A percentile compares a stretch with the other conserved stretches of the same genome.
These are phyloP conservation scores for Choristoneura rosaceana DNA, from an alignment of 2,888 invertebrate genomes.

Conservation along the genomic window DNA sequence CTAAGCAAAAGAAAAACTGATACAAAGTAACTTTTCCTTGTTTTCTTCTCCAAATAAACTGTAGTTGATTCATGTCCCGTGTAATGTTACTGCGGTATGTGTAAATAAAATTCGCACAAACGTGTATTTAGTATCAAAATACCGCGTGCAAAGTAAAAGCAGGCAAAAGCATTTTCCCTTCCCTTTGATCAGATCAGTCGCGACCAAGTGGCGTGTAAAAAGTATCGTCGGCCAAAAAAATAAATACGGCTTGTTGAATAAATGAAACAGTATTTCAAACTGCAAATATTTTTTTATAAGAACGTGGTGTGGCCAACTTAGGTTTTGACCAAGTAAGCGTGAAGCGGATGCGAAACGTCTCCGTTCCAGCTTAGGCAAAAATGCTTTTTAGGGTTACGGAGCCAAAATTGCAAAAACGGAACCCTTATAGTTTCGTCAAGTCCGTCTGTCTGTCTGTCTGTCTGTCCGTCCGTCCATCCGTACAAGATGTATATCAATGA, in stretches of 20 bases:
- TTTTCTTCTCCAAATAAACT: conserved; percentile 15
- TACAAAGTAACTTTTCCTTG: neutral
- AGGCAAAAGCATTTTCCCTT: conserved; percentile 3
- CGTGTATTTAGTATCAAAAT: conserved; percentile 18
- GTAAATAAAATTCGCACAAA: conserved; percentile 12
- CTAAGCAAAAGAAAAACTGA: neutral
- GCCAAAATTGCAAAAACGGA: too few species aligned
- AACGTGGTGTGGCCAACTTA: too few species aligned
- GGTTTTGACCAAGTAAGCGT: too few species aligned
- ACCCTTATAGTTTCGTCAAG: too few species aligned
- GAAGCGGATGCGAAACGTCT: too few species aligned
- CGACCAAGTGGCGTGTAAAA: conserved; percentile 7
- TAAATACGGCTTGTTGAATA: neutral
- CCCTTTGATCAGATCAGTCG: conserved; percentile 22
- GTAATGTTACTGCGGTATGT: neutral
- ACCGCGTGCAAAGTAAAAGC: conserved; percentile 13
- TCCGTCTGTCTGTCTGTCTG: too few species aligned
- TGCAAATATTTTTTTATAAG: too few species aligned
- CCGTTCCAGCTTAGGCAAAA: too few species aligned
- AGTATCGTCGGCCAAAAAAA: conserved; percentile 3
- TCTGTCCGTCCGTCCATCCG: too few species aligned
- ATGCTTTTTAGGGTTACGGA: too few species aligned
- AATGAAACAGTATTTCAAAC: neutral
- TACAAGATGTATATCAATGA: too few species aligned
- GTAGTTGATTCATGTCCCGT: neutral